Evolutionary conservation across 2,888 invertebrate genomes (phyloP).

Genomic region (Keiferia lycopersicella): DNA sequence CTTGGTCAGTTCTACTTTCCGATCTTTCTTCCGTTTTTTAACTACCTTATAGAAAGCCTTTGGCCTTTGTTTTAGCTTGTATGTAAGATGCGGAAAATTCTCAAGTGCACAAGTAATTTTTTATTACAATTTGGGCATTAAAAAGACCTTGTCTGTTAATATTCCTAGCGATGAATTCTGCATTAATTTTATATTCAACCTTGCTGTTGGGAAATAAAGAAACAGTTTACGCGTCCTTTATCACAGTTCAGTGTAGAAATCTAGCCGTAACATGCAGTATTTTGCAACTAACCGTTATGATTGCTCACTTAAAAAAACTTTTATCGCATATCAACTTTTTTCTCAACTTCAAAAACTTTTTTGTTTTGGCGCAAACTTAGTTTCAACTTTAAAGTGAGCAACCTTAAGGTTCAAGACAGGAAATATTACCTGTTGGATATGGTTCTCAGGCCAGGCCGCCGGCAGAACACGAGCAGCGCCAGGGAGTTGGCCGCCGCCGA

Average conservation of each 20-base stretch:
- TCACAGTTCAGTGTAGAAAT: conserved; percentile 5
- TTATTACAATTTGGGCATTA: conserved; percentile 11
- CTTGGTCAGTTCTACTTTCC: background rate
- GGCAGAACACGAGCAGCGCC: conserved; percentile 87
- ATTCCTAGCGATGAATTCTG: conserved; percentile 32
- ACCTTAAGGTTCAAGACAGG: conserved; percentile 30
- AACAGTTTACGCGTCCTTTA: conserved; percentile 31
- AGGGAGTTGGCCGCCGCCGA: conserved; percentile 87
- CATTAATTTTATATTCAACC: conserved; percentile 37
- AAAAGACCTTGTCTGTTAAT: conserved; percentile 14
- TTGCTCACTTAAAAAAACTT: conserved; percentile 14
- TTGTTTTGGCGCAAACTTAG: background rate
- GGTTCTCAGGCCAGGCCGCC: conserved; percentile 86
- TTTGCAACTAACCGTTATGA: conserved; percentile 13
- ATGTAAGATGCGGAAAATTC: background rate
- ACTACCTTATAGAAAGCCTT: background rate
- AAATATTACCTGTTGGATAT: conserved; percentile 87
- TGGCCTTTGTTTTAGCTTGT: background rate
- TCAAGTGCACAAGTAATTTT: background rate
- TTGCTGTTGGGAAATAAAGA: conserved; percentile 31
- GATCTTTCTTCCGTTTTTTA: background rate
- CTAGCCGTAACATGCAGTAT: conserved; percentile 13
- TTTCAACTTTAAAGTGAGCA: conserved; percentile 15
- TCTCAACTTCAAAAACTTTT: background rate
- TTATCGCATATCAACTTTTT: conserved; percentile 1